A percentile compares a stretch with the other conserved stretches of the same genome.
Conservation (phyloP, 2,888 invertebrate species). For the Thereva nobilitata region DNA sequence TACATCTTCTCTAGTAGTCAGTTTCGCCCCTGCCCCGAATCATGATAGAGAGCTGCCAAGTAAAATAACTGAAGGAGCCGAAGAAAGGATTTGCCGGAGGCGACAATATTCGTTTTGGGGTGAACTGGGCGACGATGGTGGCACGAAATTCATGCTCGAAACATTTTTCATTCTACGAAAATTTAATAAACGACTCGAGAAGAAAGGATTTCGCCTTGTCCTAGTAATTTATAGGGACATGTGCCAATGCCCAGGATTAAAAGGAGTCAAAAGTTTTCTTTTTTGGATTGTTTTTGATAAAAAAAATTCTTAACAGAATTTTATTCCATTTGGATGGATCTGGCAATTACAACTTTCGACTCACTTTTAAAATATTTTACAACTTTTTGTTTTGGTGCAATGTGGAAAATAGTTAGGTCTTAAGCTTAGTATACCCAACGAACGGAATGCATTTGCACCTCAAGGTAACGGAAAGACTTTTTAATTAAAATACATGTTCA, state of each 20-base stretch:
- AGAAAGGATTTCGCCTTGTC: conserved; percentile 37
- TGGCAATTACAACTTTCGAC: too few species aligned
- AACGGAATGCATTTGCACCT: too few species aligned
- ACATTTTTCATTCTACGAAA: conserved; percentile 41
- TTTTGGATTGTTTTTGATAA: too few species aligned
- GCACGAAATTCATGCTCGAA: conserved; percentile 35
- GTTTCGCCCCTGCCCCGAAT: conserved; percentile 5
- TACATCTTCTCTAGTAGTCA: conserved; percentile 4
- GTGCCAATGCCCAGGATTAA: conserved; percentile 27
- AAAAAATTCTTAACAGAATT: too few species aligned
- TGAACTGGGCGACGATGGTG: conserved; percentile 15
- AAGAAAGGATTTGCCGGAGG: conserved; percentile 16
- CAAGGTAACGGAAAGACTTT: too few species aligned
- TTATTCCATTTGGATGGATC: too few species aligned
- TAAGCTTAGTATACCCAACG: too few species aligned
- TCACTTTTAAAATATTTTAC: too few species aligned
- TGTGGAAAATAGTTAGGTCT: too few species aligned
- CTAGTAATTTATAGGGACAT: conserved; percentile 35
- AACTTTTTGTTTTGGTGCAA: too few species aligned
- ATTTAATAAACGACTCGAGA: conserved; percentile 39
- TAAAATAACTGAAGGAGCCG: conserved; percentile 27
- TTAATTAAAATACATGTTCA: too few species aligned
- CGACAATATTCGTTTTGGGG: background rate
- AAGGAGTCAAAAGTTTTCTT: background rate
- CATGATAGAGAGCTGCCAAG: conserved; percentile 34